Conservation (phyloP, 2,113 vertebrate genomes). For the Clarias batrachus region DNA sequence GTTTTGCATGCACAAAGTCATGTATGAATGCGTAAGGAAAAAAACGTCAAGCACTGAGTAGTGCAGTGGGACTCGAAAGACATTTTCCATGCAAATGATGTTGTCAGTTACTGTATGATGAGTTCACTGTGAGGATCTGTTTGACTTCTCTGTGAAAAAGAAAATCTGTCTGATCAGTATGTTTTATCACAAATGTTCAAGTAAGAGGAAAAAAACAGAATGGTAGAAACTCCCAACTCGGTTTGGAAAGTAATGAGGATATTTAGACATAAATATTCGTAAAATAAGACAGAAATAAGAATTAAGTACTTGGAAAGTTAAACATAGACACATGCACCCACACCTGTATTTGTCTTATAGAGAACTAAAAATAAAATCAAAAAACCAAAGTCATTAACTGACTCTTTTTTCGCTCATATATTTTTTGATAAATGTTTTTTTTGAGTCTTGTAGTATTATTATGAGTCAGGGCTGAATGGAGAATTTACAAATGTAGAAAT, state of each 20-base stretch:
- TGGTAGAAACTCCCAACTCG: not conserved
- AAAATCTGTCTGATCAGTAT: constrained; percentile 32
- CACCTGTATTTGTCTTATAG: constrained; percentile 41
- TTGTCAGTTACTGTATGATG: constrained; percentile 16
- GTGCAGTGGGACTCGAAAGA: not conserved
- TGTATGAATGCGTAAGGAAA: not conserved
- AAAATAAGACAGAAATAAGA: not conserved
- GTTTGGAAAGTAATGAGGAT: constrained; percentile 10
- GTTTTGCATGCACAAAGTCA: constrained; percentile 35
- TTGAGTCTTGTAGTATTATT: not conserved
- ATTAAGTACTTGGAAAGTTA: not conserved
- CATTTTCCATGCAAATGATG: constrained; percentile 2
- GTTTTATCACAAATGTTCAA: constrained; percentile 8
- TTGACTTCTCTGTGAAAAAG: constrained; percentile 39
- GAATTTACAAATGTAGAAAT: not conserved
- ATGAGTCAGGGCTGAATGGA: not conserved
- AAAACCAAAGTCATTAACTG: constrained; percentile 45
- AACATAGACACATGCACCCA: constrained; percentile 31
- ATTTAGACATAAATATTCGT: constrained; percentile 46
- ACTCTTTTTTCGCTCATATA: not conserved
- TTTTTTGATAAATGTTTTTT: not conserved
- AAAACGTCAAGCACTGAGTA: not conserved
- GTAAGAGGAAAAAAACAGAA: not conserved
- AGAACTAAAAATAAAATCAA: constrained; percentile 42
- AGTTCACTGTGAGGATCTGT: constrained; percentile 34